phyloP scores from a whole-genome alignment of 2,888 invertebrate genomes.

The Pelosia muscerda region DNA sequence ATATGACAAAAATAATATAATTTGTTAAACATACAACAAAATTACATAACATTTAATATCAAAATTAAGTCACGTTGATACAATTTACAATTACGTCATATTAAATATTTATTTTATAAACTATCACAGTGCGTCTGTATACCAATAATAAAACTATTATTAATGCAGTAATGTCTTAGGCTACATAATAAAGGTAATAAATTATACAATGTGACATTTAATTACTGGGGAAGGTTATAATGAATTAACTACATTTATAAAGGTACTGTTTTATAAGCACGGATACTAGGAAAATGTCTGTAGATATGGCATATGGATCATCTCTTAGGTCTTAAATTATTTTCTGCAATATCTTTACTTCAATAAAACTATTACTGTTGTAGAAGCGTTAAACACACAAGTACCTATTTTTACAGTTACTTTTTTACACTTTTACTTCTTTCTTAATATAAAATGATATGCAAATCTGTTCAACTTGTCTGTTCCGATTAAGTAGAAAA shows the following conservation, averaged over 20 bases:
- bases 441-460: too few relatives aligned
- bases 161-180: slow-evolving; percentile 24
- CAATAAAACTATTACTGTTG: too few relatives aligned
- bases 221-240: neutral
- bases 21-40: slow-evolving; percentile 33
- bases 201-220: neutral
- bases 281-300: neutral
- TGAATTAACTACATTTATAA: neutral
- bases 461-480: too few relatives aligned
- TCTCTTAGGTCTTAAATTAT: neutral
- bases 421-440: neutral
- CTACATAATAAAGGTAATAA: slow-evolving; percentile 2
- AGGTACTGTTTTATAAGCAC: neutral
- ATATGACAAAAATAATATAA: slow-evolving; percentile 26
- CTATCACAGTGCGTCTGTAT: slow-evolving; percentile 78
- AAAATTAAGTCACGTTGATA: slow-evolving; percentile 18
- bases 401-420: neutral
- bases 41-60: slow-evolving; percentile 16
- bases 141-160: slow-evolving; percentile 43
- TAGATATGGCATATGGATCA: neutral
- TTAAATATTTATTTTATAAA: slow-evolving; percentile 46
- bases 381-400: neutral
- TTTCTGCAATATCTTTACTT: neutral
- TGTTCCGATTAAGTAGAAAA: too few relatives aligned
- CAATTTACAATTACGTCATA: slow-evolving; percentile 27